Base-by-base conservation (phyloP, 2,888 invertebrate species). In the Nymphalis polychloros region DNA sequence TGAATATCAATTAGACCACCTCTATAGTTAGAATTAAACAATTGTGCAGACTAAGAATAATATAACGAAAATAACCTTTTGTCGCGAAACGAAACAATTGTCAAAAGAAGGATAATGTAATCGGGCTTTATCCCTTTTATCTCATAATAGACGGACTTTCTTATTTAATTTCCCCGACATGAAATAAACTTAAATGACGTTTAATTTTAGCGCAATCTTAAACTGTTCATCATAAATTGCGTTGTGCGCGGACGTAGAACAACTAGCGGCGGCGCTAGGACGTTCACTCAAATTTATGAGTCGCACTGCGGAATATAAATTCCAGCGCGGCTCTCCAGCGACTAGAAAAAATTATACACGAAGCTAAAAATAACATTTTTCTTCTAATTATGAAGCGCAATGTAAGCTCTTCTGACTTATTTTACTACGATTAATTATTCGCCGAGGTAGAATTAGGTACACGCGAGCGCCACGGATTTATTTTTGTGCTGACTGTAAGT, bases 231-330 rank as follows among this genome's bases (percentile, higher is more conserved):
- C 81, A 88, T 89, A 87, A 89, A 88, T 86, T 81, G 84, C 80
- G 81, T 81, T 81, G 81, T 83, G 75, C 79, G 84, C 79, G 82
- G 81, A 83, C 85, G 81, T 84, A 84, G 84, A 85, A 86, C 87
- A 88, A 87, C 85, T 84, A 87, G 82, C 82, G 80, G 82, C 82
- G 80, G 79, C 78, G 81, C 78, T 82, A 79, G 84, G 87, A 89
- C 89, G 84, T 82, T 85, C 85, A 84, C 85, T 84, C 85, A 86
- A 87, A 91, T 90, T 91, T 91, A 91, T 90, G 89, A 88, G 90
- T 87, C 90, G 90, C 90, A 91, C 74, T 91, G 90, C 90, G 90
- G 90, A 87, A 89, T 88, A 90, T 90, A 89, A 90, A 90, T 89
- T 87, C 87, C 86, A 84, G 83, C 82, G 81, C 84, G 80, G 84